Conservation (phyloP, 1,140 invertebrate species). For the Andrena cerasifolii region DNA sequence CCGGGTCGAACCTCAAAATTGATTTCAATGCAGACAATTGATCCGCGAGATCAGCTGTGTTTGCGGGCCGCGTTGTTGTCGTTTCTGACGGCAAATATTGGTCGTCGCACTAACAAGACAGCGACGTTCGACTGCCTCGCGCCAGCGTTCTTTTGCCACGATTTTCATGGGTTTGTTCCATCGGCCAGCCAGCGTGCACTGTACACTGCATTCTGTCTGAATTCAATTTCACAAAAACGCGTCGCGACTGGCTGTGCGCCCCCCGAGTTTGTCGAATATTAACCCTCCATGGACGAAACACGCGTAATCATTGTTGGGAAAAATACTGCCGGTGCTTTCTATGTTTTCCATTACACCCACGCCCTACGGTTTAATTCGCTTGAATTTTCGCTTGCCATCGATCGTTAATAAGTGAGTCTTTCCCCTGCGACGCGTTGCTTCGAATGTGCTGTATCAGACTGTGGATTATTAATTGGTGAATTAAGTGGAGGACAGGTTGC, state of each 20-base stretch:
- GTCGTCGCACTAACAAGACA: slow-evolving; percentile 55
- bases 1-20: slow-evolving; percentile 47
- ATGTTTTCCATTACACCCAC: not conserved
- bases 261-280: not conserved
- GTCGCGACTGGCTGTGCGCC: not conserved
- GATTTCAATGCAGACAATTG: slow-evolving; percentile 65
- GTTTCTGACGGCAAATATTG: slow-evolving; percentile 48
- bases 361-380: not conserved
- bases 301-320: not conserved
- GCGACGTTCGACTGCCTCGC: slow-evolving; percentile 37
- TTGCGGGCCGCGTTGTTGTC: slow-evolving; percentile 58
- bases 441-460: not conserved
- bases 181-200: not conserved
- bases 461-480: not conserved
- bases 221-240: slow-evolving; percentile 25
- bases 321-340: not conserved
- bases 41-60: slow-evolving; percentile 65
- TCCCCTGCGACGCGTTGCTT: not conserved
- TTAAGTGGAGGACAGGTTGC: no score
- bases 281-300: not conserved
- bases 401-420: not conserved
- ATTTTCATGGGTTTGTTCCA: slow-evolving; percentile 41
- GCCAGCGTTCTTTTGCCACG: slow-evolving; percentile 24
- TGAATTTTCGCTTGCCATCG: not conserved
- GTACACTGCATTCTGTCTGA: not conserved